Conservation (phyloP, 92 coral and sea anemone species). For the Phenganax subtilis region DNA sequence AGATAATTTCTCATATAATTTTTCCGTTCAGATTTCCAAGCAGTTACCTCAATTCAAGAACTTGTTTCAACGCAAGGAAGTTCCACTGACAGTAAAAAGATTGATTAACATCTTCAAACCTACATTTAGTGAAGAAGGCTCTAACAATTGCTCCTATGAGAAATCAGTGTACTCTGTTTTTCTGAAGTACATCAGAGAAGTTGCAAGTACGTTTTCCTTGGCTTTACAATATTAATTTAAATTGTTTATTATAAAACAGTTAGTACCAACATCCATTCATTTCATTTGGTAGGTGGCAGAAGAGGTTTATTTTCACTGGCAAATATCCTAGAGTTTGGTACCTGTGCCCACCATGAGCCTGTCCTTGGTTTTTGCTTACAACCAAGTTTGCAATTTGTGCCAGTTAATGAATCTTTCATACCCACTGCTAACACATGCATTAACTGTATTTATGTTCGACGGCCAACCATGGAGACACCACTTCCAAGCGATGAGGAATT, state of each 20-base stretch:
- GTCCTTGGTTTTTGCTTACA: slow-evolving; percentile 39
- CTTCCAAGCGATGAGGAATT: slow-evolving; percentile 31
- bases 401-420: slow-evolving; percentile 34
- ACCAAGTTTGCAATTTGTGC: slow-evolving; percentile 37
- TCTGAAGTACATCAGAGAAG: slow-evolving; percentile 60
- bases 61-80: not conserved
- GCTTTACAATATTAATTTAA: not conserved
- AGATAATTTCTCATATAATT: too few relatives aligned
- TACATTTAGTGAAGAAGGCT: slow-evolving; percentile 54
- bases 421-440: slow-evolving; percentile 45
- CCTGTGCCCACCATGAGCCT: slow-evolving; percentile 35
- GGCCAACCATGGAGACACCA: slow-evolving; percentile 30
- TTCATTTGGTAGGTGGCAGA: slow-evolving; percentile 38
- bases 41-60: slow-evolving; percentile 4
- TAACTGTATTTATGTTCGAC: slow-evolving; percentile 32
- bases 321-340: slow-evolving; percentile 36
- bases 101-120: slow-evolving; percentile 50
- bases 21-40: not conserved
- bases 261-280: not conserved
- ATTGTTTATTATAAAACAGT: not conserved
- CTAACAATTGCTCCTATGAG: slow-evolving; percentile 52
- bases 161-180: slow-evolving; percentile 52
- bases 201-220: slow-evolving; percentile 57
- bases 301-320: slow-evolving; percentile 34
- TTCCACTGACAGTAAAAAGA: slow-evolving; percentile 47